Evolutionary conservation across 2,888 invertebrate species (phyloP).

Genomic region (Brenthis daphne): DNA sequence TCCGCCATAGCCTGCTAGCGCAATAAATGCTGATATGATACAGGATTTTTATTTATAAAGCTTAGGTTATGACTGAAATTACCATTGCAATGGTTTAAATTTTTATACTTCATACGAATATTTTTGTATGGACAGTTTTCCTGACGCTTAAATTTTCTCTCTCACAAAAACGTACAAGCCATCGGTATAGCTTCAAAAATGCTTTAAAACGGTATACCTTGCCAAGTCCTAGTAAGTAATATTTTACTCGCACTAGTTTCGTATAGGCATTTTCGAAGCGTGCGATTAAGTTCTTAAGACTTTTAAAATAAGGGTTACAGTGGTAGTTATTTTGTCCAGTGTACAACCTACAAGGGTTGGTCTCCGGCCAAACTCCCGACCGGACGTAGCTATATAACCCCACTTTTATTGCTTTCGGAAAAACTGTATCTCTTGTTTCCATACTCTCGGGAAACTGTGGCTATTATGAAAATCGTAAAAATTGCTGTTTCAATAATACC

Average conservation of each 20-base stretch:
- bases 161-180: slow-evolving; percentile 36
- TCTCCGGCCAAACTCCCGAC: slow-evolving; percentile 69
- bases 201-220: slow-evolving; percentile 40
- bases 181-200: slow-evolving; percentile 40
- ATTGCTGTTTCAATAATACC: slow-evolving; percentile 20
- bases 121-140: slow-evolving; percentile 14
- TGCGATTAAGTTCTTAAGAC: slow-evolving; percentile 17
- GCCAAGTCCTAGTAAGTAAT: slow-evolving; percentile 39
- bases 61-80: too few species aligned
- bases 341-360: slow-evolving; percentile 48
- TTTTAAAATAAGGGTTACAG: slow-evolving; percentile 27
- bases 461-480: slow-evolving; percentile 37
- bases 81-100: too few species aligned
- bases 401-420: slow-evolving; percentile 75
- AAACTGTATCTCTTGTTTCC: slow-evolving; percentile 68
- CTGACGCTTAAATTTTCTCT: slow-evolving; percentile 23
- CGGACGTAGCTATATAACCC: slow-evolving; percentile 73
- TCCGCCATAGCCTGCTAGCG: slow-evolving; percentile 61
- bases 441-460: slow-evolving; percentile 45
- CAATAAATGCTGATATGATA: slow-evolving; percentile 24
- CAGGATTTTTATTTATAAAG: too few species aligned
- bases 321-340: slow-evolving; percentile 26
- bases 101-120: not conserved
- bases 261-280: slow-evolving; percentile 9
- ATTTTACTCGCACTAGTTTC: slow-evolving; percentile 38